Evolutionary conservation across 2,888 invertebrate genomes (phyloP), one percentile per base, ranked within the genome.

Genomic region (Eupsilia transversa): DNA sequence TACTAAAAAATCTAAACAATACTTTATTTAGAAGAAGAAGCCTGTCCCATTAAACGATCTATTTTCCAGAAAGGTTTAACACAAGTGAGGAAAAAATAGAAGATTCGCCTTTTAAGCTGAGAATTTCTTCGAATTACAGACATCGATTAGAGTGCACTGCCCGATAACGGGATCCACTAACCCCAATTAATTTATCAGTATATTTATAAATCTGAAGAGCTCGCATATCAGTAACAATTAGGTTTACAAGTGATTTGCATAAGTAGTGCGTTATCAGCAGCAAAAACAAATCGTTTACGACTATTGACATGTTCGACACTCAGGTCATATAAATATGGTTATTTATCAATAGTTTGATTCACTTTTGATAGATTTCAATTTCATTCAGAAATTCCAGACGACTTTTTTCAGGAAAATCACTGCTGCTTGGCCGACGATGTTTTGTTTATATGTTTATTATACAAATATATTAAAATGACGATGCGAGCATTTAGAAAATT

Each of bases 121-220:
- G 27, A 71, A 75, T 30, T 60, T 76, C 60, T 20, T 57, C 46
- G 12, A 66, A 66, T 49, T 9, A 41, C 38, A 52, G 23, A 33
- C 38, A 43, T 33, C n/a, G 20, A 71, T 77, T 30, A 41, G 1
- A 59, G 83, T 70, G 63, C 86, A 66, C 14, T 69, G 72, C 23
- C 61, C 63, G 82, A 82, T 82, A 77, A 35, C n/a, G 38, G 30
- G 68, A 12, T 60, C 83, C 35, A 72, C 38, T 82, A 67, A 72
- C 82, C 59, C 30, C 52, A 69, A 85, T 85, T 66, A 59, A 27
- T 61, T 78, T 72, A 82, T 85, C 82, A 59, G 43, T 35, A 23
- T 72, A 86, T 67, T 86, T 61, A 82, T 86, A 69, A 83, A 83
- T 82, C 71, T 69, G 81, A 74, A 70, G 70, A 77, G 74, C 79